A percentile compares a stretch with the other conserved stretches of the same genome.
These are phyloP conservation scores for Macquaria ambigua DNA, from an alignment of 2,113 vertebrate genomes.

Conservation along the genomic window DNA sequence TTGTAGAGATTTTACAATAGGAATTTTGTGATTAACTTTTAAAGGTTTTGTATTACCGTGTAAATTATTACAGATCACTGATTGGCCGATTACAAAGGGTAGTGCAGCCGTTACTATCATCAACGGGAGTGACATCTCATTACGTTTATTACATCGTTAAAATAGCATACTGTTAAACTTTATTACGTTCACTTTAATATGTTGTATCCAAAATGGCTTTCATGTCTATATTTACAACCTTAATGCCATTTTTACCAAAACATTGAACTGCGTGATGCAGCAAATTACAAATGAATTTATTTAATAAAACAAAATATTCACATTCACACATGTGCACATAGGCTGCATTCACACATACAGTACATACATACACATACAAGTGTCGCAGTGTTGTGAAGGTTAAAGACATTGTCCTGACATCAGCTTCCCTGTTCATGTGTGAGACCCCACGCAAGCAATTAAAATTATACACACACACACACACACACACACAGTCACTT, in stretches of 20 bases:
- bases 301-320: neutral
- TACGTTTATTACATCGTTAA: neutral
- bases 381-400: conserved; percentile 64
- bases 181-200: conserved; percentile 4
- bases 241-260: neutral
- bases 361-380: neutral
- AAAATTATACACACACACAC: conserved; percentile 35
- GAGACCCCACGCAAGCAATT: conserved; percentile 56
- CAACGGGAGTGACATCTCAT: neutral
- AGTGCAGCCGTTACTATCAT: neutral
- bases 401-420: conserved; percentile 67
- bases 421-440: conserved; percentile 53
- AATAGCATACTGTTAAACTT: neutral
- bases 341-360: neutral
- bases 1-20: neutral
- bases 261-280: too few species aligned
- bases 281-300: neutral
- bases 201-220: neutral
- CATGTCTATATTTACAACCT: neutral
- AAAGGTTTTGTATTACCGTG: neutral
- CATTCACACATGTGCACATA: neutral
- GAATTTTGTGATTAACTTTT: neutral
- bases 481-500: conserved; percentile 20
- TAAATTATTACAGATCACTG: neutral
- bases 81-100: neutral